These are phyloP conservation scores for Rhamnusium bicolor DNA, from an alignment of 2,888 invertebrate genomes.

Conservation along the genomic window DNA sequence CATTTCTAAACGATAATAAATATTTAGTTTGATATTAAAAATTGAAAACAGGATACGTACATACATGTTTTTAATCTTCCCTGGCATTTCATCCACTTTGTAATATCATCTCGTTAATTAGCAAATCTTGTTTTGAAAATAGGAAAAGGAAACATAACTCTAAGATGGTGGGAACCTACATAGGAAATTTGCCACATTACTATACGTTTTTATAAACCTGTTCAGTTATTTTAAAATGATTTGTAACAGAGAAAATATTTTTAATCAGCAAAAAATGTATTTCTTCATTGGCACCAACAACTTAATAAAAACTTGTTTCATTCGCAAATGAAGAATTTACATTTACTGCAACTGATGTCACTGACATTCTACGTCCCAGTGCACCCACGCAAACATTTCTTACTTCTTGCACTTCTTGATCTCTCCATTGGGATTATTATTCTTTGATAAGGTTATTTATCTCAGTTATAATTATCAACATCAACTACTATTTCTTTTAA, in stretches of 20 bases:
- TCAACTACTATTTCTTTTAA: too few species aligned
- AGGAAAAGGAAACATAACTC: constrained; percentile 38
- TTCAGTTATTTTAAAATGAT: neutral
- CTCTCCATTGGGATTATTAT: neutral
- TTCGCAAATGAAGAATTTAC: constrained; percentile 9
- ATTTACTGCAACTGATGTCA: constrained; percentile 6
- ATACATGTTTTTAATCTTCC: too few species aligned
- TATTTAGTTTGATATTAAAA: neutral
- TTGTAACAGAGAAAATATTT: neutral
- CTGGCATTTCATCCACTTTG: neutral
- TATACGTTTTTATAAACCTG: neutral
- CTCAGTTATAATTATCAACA: neutral
- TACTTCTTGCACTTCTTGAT: neutral
- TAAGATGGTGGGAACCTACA: constrained; percentile 38
- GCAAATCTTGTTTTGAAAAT: constrained; percentile 31
- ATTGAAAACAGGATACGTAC: neutral
- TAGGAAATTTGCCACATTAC: constrained; percentile 32
- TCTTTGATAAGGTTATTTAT: neutral
- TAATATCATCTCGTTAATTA: constrained; percentile 21
- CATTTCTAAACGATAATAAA: too few species aligned
- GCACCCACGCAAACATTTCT: constrained; percentile 14
- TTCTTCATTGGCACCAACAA: neutral
- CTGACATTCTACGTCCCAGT: constrained; percentile 16
- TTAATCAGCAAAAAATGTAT: neutral
- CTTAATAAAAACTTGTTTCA: constrained; percentile 30